phyloP scores from a whole-genome alignment of 64 coral and sea anemone genomes.

The Astreopora myriophthalma region DNA sequence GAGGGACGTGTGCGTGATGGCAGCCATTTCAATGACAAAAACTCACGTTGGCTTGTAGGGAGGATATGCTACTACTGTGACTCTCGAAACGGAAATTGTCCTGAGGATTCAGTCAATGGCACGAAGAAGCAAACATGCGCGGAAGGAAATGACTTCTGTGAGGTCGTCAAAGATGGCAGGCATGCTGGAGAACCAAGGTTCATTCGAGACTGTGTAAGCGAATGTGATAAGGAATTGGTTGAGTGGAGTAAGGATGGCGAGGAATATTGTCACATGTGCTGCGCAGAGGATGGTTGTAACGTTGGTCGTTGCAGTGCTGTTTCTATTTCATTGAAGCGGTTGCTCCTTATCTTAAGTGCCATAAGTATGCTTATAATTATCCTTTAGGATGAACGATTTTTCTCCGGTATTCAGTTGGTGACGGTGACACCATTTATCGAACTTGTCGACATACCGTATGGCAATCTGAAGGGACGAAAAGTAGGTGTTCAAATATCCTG shows the following conservation, averaged over 20 bases:
- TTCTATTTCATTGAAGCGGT: neutral
- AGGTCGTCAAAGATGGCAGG: slow-evolving; percentile 22
- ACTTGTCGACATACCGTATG: too few relatives aligned
- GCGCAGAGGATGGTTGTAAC: slow-evolving; percentile 6
- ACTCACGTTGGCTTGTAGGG: neutral
- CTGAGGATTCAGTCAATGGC: slow-evolving; percentile 21
- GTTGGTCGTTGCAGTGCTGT: neutral
- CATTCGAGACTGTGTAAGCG: slow-evolving; percentile 1
- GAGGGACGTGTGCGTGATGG: too few relatives aligned
- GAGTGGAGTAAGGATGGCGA: slow-evolving; percentile 24
- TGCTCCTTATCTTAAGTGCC: neutral
- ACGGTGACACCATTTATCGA: too few relatives aligned
- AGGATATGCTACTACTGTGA: slow-evolving; percentile 24
- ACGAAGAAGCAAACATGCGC: neutral
- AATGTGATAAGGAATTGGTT: slow-evolving; percentile 20
- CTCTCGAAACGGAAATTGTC: slow-evolving; percentile 6
- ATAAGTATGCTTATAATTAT: neutral
- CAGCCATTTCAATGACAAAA: neutral
- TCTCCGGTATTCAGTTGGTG: neutral
- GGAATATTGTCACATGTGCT: slow-evolving; percentile 25
- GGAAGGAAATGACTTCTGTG: slow-evolving; percentile 16
- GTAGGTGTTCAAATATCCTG: too few relatives aligned
- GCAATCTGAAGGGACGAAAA: too few relatives aligned
- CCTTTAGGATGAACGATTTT: neutral
- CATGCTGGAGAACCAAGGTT: neutral